These are phyloP conservation scores for Gryon sp. DNA, from an alignment of 1,140 invertebrate genomes.

Conservation along the genomic window DNA sequence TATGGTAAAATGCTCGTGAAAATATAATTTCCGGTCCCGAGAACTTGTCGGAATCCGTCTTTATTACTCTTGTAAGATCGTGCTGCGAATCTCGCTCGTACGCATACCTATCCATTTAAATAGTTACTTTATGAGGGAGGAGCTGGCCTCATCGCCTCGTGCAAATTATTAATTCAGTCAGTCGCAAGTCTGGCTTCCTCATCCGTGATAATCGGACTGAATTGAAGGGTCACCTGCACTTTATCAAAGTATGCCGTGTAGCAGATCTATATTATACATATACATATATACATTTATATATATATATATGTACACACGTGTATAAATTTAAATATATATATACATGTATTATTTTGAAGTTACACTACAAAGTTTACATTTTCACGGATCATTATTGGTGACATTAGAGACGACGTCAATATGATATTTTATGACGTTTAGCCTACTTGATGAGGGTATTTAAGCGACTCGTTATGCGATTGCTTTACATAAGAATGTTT, in stretches of 20 bases:
- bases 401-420: slow-evolving; percentile 23
- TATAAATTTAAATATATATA: no score
- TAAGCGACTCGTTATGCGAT: slow-evolving; percentile 23
- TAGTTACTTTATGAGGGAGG: slow-evolving; percentile 66
- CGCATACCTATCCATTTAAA: slow-evolving; percentile 68
- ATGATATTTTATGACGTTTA: slow-evolving; percentile 32
- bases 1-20: slow-evolving; percentile 59
- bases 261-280: no score
- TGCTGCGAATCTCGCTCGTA: slow-evolving; percentile 30
- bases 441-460: slow-evolving; percentile 3
- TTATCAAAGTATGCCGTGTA: slow-evolving; percentile 20
- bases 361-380: slow-evolving; percentile 25
- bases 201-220: slow-evolving; percentile 44
- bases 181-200: slow-evolving; percentile 52
- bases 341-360: slow-evolving; percentile 38
- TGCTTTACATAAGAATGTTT: slow-evolving; percentile 9
- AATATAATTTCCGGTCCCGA: slow-evolving; percentile 71
- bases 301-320: no score
- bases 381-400: slow-evolving; percentile 31
- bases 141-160: slow-evolving; percentile 67
- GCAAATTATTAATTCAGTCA: slow-evolving; percentile 71
- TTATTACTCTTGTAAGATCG: slow-evolving; percentile 66
- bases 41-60: slow-evolving; percentile 65
- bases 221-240: slow-evolving; percentile 44
- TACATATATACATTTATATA: no score